Evolutionary conservation across 2,797 vertebrate species (phyloP), one percentile per base, ranked within the genome.

Genomic region (Peromyscus melanophrys): DNA sequence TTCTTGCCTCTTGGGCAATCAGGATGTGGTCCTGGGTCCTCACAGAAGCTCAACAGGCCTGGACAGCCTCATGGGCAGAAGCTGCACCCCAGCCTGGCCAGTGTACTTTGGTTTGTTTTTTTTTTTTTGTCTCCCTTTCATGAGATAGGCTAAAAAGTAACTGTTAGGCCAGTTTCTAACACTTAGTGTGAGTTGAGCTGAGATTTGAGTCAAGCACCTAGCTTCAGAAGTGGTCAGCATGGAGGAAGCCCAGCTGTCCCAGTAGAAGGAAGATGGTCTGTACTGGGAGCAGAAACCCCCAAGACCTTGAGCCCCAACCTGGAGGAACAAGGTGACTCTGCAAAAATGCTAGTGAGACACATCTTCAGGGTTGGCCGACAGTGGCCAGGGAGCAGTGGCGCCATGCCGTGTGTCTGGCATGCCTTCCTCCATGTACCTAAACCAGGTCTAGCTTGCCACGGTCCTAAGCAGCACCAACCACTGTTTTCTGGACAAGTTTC

Each of bases 381-480:
- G 2, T 14, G 16, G 83, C 16, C 9, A 3, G 37, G 52, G 89
- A 57, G 6, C 6, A 59, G 59, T 46, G 1, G 6, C 1, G 1
- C 6, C 14, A 0, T 13, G 16, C 57, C 0, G 0, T 57, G 7
- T 29, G 80, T 40, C 17, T 37, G 76, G 6, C 13, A 0, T 9
- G 23, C 23, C 43, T 46, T 52, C 21, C 37, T 21, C 37, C 16
- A 0, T 0, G 3, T 0, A 9, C 3, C 46, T 8, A 27, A 23
- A 13, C 57, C 1, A 0, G 3, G 12, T 29, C 23, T 2, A 6
- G 37, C 7, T 25, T 1, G 4, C 21, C 40, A 3, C 17, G 43
- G 65, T 31, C 1, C 3, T 8, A 17, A 4, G 4, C 12, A 16
- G 43, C 31, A 37, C 6, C 1, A 0, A 16, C 6, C 29, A 1